Evolutionary conservation across 2,888 invertebrate genomes (phyloP).

Genomic region (Isoperla grammatica): DNA sequence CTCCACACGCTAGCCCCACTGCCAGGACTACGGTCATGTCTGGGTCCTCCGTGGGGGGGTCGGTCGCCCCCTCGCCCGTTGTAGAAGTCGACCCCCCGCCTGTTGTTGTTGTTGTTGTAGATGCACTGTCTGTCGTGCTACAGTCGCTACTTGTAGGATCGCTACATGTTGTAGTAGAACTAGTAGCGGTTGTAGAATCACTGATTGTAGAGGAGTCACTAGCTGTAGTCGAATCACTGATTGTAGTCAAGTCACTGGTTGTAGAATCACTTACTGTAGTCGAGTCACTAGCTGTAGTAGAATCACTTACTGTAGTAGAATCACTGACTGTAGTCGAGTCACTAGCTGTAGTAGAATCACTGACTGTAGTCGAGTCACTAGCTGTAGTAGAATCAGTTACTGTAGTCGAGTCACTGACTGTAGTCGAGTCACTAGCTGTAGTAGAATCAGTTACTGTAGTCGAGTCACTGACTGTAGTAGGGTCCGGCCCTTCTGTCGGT

Average conservation of each 20-base stretch:
- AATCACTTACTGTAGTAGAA: not conserved
- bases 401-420: not conserved
- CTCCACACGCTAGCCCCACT: not conserved
- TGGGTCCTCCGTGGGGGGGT: not conserved
- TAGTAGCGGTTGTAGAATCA: not conserved
- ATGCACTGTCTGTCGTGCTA: not conserved
- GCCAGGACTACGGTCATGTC: not conserved
- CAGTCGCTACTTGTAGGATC: too few species aligned
- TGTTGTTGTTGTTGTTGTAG: not conserved
- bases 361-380: not conserved
- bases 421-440: not conserved
- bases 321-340: not conserved
- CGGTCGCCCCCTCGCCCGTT: not conserved
- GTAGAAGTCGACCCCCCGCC: not conserved
- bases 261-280: not conserved
- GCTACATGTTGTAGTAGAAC: not conserved
- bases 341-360: conserved; percentile 1
- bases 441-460: not conserved
- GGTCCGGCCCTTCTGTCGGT: not conserved
- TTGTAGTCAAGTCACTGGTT: not conserved
- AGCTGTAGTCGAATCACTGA: not conserved
- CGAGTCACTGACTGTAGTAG: not conserved
- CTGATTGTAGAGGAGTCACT: not conserved
- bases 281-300: not conserved
- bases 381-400: conserved; percentile 4